Conservation (phyloP, 2,113 vertebrate species). For the Leiothrix lutea region DNA sequence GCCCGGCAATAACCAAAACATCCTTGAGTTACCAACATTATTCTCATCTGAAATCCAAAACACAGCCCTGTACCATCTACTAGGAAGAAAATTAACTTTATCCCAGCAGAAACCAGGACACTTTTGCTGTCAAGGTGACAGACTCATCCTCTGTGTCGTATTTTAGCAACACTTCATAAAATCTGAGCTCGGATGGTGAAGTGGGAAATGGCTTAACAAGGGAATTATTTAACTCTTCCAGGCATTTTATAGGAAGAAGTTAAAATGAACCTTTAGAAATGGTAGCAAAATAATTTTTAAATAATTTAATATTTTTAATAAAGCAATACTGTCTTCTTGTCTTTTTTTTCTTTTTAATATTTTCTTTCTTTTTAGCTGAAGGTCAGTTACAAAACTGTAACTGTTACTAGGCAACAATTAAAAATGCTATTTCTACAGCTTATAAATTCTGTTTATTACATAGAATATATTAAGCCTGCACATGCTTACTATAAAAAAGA, state of each 20-base stretch:
- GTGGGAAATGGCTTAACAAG: not conserved
- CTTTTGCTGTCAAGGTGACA: slow-evolving; percentile 50
- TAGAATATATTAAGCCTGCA: not conserved
- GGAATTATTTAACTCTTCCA: slow-evolving; percentile 15
- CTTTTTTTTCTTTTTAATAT: slow-evolving; percentile 2
- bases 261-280: not conserved
- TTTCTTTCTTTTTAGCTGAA: slow-evolving; percentile 40
- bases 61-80: not conserved
- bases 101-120: not conserved
- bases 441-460: slow-evolving; percentile 49
- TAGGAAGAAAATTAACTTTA: not conserved
- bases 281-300: not conserved
- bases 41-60: not conserved
- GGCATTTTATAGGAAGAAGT: not conserved
- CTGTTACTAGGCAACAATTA: slow-evolving; percentile 76
- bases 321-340: not conserved
- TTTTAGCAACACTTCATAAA: slow-evolving; percentile 23
- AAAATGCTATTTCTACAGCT: slow-evolving; percentile 40
- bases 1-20: not conserved
- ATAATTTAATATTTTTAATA: slow-evolving; percentile 22
- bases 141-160: not conserved
- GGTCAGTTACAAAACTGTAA: slow-evolving; percentile 20
- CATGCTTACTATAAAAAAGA: not conserved
- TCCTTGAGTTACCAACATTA: not conserved
- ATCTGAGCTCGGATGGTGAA: slow-evolving; percentile 6